Percentiles rank a stretch among this genome's conserved stretches.
These are phyloP conservation scores for Cebus imitator DNA, from an alignment of 2,113 vertebrate genomes.

Conservation along the genomic window DNA sequence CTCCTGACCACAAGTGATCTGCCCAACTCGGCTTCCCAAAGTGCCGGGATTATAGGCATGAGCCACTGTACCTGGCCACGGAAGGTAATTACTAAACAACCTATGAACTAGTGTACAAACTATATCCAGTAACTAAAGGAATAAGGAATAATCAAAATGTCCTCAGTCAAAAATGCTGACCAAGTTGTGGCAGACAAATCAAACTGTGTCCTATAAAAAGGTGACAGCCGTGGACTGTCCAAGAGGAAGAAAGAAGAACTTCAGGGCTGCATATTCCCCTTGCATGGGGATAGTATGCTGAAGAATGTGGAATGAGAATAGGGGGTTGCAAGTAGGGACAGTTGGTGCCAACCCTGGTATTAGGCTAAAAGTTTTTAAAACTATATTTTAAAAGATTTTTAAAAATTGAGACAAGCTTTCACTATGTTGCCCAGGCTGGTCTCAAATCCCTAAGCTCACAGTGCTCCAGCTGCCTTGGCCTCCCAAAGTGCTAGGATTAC, in stretches of 20 bases:
- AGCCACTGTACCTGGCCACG: no score
- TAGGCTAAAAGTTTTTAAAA: not conserved
- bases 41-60: no score
- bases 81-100: conserved; percentile 6
- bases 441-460: no score
- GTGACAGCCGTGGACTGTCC: not conserved
- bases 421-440: no score
- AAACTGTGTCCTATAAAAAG: not conserved
- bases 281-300: not conserved
- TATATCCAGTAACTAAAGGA: conserved; percentile 33
- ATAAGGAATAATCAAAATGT: conserved; percentile 21
- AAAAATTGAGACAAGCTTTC: no score
- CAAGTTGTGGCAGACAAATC: not conserved
- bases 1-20: no score
- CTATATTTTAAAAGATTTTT: no score
- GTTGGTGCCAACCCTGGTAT: not conserved
- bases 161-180: not conserved
- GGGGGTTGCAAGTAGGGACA: not conserved
- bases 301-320: not conserved
- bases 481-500: no score
- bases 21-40: no score
- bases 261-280: not conserved
- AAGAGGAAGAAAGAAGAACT: conserved; percentile 1
- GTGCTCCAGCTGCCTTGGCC: no score
- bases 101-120: conserved; percentile 7